phyloP scores from a whole-genome alignment of 2,888 invertebrate genomes.

The Synanthedon vespiformis region DNA sequence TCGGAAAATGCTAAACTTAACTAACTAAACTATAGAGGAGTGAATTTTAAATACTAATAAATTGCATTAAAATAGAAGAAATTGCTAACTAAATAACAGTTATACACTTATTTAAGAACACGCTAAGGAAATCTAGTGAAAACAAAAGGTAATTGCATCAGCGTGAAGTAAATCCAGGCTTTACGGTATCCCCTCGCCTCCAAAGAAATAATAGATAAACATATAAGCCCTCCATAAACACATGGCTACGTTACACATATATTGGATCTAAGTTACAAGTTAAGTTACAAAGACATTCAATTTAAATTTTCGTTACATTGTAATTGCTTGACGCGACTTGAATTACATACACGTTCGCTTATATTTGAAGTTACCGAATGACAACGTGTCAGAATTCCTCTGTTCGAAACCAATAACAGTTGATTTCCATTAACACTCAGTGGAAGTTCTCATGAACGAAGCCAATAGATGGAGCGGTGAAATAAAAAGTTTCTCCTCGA shows the following conservation, averaged over 20 bases:
- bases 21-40: too few species aligned
- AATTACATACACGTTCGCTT: too few species aligned
- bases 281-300: not conserved
- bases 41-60: too few species aligned
- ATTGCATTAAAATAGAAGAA: too few species aligned
- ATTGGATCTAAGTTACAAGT: not conserved
- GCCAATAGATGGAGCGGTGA: conserved; percentile 31
- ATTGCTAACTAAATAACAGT: too few species aligned
- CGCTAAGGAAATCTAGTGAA: conserved; percentile 14
- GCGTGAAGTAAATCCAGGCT: conserved; percentile 26
- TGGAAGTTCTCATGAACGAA: conserved; percentile 30
- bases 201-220: conserved; percentile 24
- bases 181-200: conserved; percentile 10
- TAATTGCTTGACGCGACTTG: too few species aligned
- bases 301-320: too few species aligned
- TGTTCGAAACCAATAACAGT: conserved; percentile 36
- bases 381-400: conserved; percentile 18
- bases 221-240: conserved; percentile 21
- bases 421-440: conserved; percentile 29
- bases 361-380: conserved; percentile 9
- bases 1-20: too few species aligned
- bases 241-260: not conserved
- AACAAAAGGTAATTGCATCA: conserved; percentile 32
- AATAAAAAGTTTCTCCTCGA: conserved; percentile 37
- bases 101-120: not conserved